Base-by-base conservation (phyloP, 2,888 invertebrate genomes). In the Magallana nippona region DNA sequence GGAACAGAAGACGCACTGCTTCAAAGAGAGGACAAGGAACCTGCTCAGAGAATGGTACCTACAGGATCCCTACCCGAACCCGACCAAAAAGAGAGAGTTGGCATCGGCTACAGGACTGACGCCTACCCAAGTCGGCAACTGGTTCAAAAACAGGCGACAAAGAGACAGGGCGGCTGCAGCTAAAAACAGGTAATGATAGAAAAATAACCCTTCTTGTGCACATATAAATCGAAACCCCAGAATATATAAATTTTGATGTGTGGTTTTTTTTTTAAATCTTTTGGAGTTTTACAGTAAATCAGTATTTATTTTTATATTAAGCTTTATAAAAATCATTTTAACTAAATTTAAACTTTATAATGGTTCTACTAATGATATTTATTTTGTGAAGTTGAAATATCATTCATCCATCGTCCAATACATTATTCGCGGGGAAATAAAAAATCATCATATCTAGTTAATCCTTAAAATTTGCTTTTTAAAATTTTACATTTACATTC, bases 1-100 rank as follows among this genome's bases (percentile, higher is more conserved):
- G 79, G 98, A 98, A 93, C 98, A 98, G 95, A 98, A 98, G 95
- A 98, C 98, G 17, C 98, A 98, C 94, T 98, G 98, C 94, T 98
- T 98, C 95, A 98, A 98, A 92, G 95, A 99, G 95, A 95, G 98
- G 88, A 99, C 99, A 93, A 95, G 99, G 90, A 98, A 98, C 91
- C 95, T 99, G 89, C 95, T 99, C 89, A 95, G 99, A 87, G 99
- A 99, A 95, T 99, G 99, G 98, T 99, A 99, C 87, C 89, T 93
- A 5, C 93, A 93, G 84, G 93, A 93, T 86, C 97, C 98, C n/a
- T 98, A 98, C 95, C 98, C 98, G 84, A 98, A 98, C 95, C 98
- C 98, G 62, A 97, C 97, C 87, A 98, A 98, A 95, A 98, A 98
- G 94, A 95, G 97, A 89, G 98, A 98, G 94, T 95, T 98, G 92